Percentiles rank a stretch among this genome's conserved stretches.
Evolutionary conservation across 2,888 invertebrate species (phyloP).

Genomic region (Villa cingulata): DNA sequence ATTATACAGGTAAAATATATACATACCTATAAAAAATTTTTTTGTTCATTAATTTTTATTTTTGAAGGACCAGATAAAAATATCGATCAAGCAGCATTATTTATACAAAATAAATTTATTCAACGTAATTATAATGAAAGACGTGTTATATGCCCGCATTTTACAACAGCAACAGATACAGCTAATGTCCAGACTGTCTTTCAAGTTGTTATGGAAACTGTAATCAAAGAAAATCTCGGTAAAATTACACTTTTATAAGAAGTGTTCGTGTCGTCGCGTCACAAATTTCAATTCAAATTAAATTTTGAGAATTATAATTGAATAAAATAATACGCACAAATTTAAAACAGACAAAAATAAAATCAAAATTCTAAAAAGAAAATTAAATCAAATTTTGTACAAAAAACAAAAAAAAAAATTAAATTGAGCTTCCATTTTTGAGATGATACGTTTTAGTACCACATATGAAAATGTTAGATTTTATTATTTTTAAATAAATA

Average conservation of each 20-base stretch:
- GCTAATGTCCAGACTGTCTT: constrained; percentile 52
- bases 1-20: constrained; percentile 38
- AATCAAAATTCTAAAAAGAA: no score
- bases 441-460: no score
- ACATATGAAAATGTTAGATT: no score
- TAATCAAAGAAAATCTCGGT: constrained; percentile 46
- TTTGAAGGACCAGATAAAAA: constrained; percentile 43
- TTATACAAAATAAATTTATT: constrained; percentile 48
- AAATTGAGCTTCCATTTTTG: no score
- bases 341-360: no score
- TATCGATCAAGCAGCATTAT: constrained; percentile 47
- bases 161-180: constrained; percentile 53
- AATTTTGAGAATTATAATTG: no score
- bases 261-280: no score
- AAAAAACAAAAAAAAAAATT: no score
- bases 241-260: constrained; percentile 40
- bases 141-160: constrained; percentile 49
- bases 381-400: no score
- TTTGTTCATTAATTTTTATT: background rate
- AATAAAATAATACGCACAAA: no score
- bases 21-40: constrained; percentile 2
- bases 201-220: constrained; percentile 52
- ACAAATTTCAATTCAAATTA: background rate
- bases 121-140: constrained; percentile 42
- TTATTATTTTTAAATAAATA: no score